Base-by-base conservation (phyloP, 2,113 vertebrate genomes). In the Labrus mixtus region DNA sequence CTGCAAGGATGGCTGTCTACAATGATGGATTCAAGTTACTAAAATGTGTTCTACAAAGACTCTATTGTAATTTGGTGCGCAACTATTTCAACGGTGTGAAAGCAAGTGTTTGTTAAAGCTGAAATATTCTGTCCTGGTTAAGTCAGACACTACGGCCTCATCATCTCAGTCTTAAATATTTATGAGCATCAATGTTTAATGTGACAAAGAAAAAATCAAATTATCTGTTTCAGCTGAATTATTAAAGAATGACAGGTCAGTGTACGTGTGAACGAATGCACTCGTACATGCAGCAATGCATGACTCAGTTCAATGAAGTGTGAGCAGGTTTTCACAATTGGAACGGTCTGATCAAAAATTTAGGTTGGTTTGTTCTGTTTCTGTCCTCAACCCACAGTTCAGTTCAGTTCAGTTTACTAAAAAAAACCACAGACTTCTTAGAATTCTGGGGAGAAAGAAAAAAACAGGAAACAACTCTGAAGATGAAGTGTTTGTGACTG, bases 121-220 rank as follows among this genome's bases (percentile, higher is more conserved):
- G 8, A 63, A 33, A 72, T 61, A 1, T 57, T 29, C 25, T 12
- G 58, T 45, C 39, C 17, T 62, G 20, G 59, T 45, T 7, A 62
- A 45, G 13, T 23, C 41, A 59, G 59, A 61, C 59, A 55, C 13
- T 19, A 51, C 17, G 20, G 48, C 8, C 37, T 15, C 29, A 54
- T 54, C 64, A 67, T 51, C 48, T 51, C 48, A 8, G 8, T 10
- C 17, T 51, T 51, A 51, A 51, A 41, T 54, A 67, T 67, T 67
- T 22, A 72, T 60, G 46, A 36, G 13, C 56, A 72, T 73, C 33
- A 62, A 54, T 73, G 41, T 25, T 73, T 19, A 43, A 53, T 50
- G 33, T 5, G 15, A 25, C 43, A 22, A 37, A 37, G 11, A 70
- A 50, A 37, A 16, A 70, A 50, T 17, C 43, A 48, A 59, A 59